These are phyloP conservation scores for Lithobates pipiens DNA, from an alignment of 2,797 vertebrate genomes.

Conservation along the genomic window DNA sequence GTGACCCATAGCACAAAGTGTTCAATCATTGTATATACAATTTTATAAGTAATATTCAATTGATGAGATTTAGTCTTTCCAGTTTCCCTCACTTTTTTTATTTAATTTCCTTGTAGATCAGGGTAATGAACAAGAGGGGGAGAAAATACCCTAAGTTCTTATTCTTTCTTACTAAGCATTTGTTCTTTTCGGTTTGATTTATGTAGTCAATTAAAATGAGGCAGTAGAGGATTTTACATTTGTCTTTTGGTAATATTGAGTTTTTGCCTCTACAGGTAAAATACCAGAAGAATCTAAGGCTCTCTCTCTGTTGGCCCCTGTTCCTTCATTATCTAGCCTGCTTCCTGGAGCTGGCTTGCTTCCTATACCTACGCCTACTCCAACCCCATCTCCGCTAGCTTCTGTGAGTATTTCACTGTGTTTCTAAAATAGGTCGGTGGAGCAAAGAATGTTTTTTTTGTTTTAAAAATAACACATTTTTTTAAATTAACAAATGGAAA, in stretches of 20 bases:
- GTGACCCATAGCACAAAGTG: conserved; percentile 99
- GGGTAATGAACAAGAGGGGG: conserved; percentile 70
- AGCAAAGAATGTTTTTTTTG: too few relatives aligned
- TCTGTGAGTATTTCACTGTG: conserved; percentile 80
- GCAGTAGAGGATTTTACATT: conserved; percentile 70
- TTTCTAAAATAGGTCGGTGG: not conserved
- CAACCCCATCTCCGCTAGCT: conserved; percentile 82
- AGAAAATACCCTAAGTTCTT: conserved; percentile 76
- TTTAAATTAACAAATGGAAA: too few relatives aligned
- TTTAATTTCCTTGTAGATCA: conserved; percentile 81
- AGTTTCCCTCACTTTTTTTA: conserved; percentile 78
- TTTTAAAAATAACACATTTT: too few relatives aligned
- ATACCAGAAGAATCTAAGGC: conserved; percentile 98
- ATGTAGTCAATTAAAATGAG: conserved; percentile 85
- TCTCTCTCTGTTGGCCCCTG: conserved; percentile 92
- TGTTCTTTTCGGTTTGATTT: conserved; percentile 76
- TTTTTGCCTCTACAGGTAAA: conserved; percentile 89
- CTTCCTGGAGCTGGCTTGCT: conserved; percentile 93
- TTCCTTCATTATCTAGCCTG: conserved; percentile 85
- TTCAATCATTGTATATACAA: conserved; percentile 94
- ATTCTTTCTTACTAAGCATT: conserved; percentile 80
- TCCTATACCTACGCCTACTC: conserved; percentile 88
- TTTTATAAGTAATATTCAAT: conserved; percentile 82
- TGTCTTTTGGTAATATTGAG: conserved; percentile 70
- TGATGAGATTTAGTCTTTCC: conserved; percentile 83